Conservation (phyloP, 1,140 invertebrate species). For the Drosophila arizonae region DNA sequence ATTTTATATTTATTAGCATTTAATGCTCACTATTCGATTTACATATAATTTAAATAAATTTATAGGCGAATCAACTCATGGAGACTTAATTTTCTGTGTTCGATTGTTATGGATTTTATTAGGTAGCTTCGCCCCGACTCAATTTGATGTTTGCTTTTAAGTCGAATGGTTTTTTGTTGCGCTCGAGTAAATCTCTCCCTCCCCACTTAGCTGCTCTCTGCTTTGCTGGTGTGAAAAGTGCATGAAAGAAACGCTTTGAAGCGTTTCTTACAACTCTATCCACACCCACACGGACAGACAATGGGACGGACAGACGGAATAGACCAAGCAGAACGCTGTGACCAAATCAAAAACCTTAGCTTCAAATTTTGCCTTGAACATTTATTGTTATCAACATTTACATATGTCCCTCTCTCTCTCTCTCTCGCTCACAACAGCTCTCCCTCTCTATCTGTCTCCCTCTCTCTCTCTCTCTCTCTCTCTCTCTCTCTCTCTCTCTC, state of each 20-base stretch:
- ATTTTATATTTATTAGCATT: no score
- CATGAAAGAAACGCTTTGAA: conserved; percentile 36
- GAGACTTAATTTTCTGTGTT: no score
- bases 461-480: neutral
- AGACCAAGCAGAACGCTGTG: conserved; percentile 35
- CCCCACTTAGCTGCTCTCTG: neutral
- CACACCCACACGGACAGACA: conserved; percentile 6
- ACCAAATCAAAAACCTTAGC: conserved; percentile 31
- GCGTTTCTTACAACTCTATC: conserved; percentile 31
- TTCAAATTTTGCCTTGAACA: conserved; percentile 27
- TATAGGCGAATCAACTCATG: no score
- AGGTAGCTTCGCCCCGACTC: neutral
- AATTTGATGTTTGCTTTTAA: neutral
- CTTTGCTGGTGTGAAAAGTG: conserved; percentile 36
- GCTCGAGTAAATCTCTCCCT: conserved; percentile 7
- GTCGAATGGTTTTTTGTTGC: conserved; percentile 22
- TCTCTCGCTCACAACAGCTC: neutral
- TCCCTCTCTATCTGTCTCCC: neutral
- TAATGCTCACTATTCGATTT: no score
- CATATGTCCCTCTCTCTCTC: conserved; percentile 12
- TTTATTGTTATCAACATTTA: conserved; percentile 49
- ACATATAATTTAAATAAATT: no score
- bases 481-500: neutral
- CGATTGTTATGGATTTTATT: neutral
- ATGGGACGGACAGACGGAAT: neutral